Conservation (phyloP, 2,797 vertebrate genomes). For the Lepilemur ruficaudatus region DNA sequence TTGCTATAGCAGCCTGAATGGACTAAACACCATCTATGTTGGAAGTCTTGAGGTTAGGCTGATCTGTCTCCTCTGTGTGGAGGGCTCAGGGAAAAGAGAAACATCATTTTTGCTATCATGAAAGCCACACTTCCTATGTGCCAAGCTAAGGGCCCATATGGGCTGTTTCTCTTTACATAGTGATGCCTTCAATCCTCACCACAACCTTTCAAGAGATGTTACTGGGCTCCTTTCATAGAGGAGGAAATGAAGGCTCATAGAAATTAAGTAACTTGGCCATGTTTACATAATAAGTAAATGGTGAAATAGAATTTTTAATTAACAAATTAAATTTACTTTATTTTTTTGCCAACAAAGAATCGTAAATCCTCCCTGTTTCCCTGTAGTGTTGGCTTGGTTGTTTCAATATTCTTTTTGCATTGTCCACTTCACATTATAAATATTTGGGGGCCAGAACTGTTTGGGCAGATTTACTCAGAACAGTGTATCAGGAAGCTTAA, state of each 20-base stretch:
- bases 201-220: not conserved
- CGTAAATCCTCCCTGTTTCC: not conserved
- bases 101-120: not conserved
- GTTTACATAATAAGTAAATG: not conserved
- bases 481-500: not conserved
- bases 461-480: slow-evolving; percentile 43
- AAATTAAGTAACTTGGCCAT: not conserved
- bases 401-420: not conserved
- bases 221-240: not conserved
- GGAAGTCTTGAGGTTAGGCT: not conserved
- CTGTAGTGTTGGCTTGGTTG: not conserved
- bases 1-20: not conserved
- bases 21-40: not conserved
- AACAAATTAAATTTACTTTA: not conserved
- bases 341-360: not conserved
- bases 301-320: not conserved
- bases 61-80: not conserved
- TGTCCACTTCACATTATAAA: slow-evolving; percentile 12
- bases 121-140: not conserved
- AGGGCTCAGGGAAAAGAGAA: not conserved
- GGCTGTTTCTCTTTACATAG: not conserved
- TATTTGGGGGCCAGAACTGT: not conserved
- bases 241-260: not conserved
- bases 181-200: not conserved
- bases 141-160: not conserved